Base-by-base conservation (phyloP, 2,113 vertebrate species). In the Oryzias curvinotus region DNA sequence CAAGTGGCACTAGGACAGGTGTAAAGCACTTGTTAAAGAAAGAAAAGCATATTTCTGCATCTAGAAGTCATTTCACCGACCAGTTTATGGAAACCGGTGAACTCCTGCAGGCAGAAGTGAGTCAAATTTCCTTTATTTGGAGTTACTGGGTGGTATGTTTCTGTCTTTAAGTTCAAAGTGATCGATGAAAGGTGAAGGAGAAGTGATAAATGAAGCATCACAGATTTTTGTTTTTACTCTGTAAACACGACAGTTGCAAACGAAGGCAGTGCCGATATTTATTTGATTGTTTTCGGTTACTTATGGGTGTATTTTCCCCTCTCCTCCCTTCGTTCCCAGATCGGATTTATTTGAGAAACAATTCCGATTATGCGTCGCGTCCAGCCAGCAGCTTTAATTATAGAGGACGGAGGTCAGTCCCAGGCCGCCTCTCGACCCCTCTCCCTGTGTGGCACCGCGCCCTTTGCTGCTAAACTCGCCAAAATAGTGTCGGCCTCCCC, bases 401-500 rank as follows among this genome's bases (percentile, higher is more conserved):
- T 85, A 89, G 82, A 67, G 71, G 62, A 0, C 21, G 47, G 69
- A 72, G 88, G 86, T 87, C 85, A 90, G 57, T 71, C 71, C 48
- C 41, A 44, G 55, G 78, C 68, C 57, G 54, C 15, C 42, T 52
- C 21, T 65, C 69, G 87, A 88, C 62, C 82, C 54, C 57, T 86
- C 90, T 85, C 77, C 85, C 68, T 90, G 89, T 90, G 90, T 91
- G 90, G 90, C 81, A 87, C 81, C 69, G 83, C 70, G 60, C 66
- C 62, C 73, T 77, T 68, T 49, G 64, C 72, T 49, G 60, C 66
- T 62, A 44, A 79, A 70, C 67, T 65, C 58, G 73, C 85, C 70
- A 88, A 86, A 88, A 85, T 88, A 88, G 87, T 70, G 77, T 79
- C n/a, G 80, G 68, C 73, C 83, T 81, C 61, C 79, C 62, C 64